Base-by-base conservation (phyloP, 2,797 vertebrate genomes). In the Leptatherina wallacei region DNA sequence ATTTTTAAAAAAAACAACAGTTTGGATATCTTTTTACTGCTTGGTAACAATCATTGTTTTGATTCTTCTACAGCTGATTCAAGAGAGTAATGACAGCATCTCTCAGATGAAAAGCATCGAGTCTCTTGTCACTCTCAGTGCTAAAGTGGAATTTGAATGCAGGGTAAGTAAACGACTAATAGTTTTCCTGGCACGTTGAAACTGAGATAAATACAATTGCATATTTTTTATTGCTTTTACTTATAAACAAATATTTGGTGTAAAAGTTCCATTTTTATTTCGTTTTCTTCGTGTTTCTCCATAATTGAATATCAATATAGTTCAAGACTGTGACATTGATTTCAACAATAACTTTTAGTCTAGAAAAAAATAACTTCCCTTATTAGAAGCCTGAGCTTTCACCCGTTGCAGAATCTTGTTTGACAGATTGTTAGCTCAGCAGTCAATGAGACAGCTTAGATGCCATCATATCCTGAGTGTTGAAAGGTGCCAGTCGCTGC, bases 101-200 rank as follows among this genome's bases (percentile, higher is more conserved):
- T 94, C 96, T 78, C 95, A 96, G 64, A 99, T 99, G 98, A 96
- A 96, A 69, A 96, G 94, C 86, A 99, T 98, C 0, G 98, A 99
- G 89, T 97, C 98, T 42, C 92, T 99, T 74, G 97, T 99, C 76
- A 95, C 94, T 59, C 95, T 99, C 65, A 98, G 96, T 83, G 95
- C 97, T 72, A 98, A 95, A 87, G 97, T 99, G 79, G 97, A 98
- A 92, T 99, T 99, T 90, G 97, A 97, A 72, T 98, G 98, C 93
- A 97, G 94, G 94, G 98, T 98, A 76, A 93, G 94, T 75, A 57
- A 49, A 49, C 3, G 6, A 20, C 18, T 2, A 8, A 20, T 49
- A 49, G 44, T 2, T 49, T n/a, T 49, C 44, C 44, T 8, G 20
- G 20, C 20, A n/a, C 7, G 7, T 6, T 49, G 44, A 49, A 51